phyloP scores from a whole-genome alignment of 37 sponge, comb jelly and placozoan genomes.

The Spongia lamella region DNA sequence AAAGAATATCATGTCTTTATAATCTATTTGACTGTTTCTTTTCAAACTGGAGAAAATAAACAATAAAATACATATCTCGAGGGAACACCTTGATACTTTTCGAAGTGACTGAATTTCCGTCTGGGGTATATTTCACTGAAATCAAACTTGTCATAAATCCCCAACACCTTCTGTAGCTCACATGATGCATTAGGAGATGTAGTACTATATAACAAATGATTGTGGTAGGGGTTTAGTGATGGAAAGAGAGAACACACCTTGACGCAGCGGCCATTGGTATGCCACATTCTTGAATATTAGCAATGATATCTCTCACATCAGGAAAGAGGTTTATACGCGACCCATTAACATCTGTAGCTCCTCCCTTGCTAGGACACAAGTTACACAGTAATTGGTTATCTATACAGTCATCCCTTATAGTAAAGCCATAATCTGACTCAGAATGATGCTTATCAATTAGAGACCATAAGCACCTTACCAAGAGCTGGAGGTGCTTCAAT shows the following conservation, averaged over 20 bases:
- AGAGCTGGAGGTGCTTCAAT: too few species aligned
- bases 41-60: conserved; percentile 42
- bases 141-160: conserved; percentile 20
- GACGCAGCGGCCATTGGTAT: conserved; percentile 67
- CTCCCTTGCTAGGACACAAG: conserved; percentile 68
- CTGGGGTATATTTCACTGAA: conserved; percentile 47
- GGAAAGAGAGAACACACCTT: conserved; percentile 18
- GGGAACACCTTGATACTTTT: conserved; percentile 34
- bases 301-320: conserved; percentile 42
- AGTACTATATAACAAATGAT: conserved; percentile 18
- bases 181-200: conserved; percentile 43
- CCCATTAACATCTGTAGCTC: conserved; percentile 49
- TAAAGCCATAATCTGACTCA: too few species aligned
- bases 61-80: too few species aligned
- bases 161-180: conserved; percentile 31
- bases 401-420: too few species aligned
- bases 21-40: conserved; percentile 53
- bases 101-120: conserved; percentile 44
- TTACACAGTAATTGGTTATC: too few species aligned
- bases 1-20: conserved; percentile 82
- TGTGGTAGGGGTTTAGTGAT: too few species aligned
- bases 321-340: conserved; percentile 35
- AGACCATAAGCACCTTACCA: too few species aligned
- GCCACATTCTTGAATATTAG: conserved; percentile 29
- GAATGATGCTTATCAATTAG: too few species aligned